These are phyloP conservation scores for Ascidia mentula DNA, from an alignment of 23 tunicate species.

Conservation along the genomic window DNA sequence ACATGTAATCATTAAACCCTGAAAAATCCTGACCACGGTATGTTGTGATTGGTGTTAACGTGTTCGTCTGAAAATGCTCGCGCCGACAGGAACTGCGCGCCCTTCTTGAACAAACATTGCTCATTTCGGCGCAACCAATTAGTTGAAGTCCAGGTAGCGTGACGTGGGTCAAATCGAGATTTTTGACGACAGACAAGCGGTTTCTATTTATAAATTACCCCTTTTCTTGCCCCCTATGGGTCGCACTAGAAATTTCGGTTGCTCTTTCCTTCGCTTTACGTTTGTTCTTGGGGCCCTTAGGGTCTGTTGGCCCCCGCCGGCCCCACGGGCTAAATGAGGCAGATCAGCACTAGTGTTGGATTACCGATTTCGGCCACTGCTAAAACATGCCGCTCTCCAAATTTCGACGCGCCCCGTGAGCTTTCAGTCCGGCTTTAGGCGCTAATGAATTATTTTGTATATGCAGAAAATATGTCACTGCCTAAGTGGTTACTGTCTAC, in stretches of 20 bases:
- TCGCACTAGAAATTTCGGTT: neutral
- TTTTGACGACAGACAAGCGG: slow-evolving; percentile 59
- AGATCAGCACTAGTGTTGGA: neutral
- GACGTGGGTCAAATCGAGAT: slow-evolving; percentile 2
- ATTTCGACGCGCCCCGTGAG: neutral
- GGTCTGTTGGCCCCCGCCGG: no score
- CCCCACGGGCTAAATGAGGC: neutral
- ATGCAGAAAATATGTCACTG: neutral
- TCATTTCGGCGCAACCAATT: slow-evolving; percentile 5
- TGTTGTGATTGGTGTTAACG: no score
- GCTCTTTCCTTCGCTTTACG: no score
- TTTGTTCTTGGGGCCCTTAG: no score
- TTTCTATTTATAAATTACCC: slow-evolving; percentile 33
- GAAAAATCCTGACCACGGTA: no score
- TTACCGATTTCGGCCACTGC: slow-evolving; percentile 7
- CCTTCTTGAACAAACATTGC: neutral
- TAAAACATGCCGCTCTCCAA: neutral
- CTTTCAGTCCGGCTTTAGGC: neutral
- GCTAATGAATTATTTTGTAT: neutral
- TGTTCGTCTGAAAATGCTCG: neutral
- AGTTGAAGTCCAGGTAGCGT: neutral
- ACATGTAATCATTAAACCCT: no score
- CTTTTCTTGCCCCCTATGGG: neutral
- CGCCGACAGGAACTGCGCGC: neutral
- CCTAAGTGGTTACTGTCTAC: no score